Evolutionary conservation across 1,140 invertebrate species (phyloP), one percentile per base, ranked within the genome.

Genomic region (Anastatus disparis): DNA sequence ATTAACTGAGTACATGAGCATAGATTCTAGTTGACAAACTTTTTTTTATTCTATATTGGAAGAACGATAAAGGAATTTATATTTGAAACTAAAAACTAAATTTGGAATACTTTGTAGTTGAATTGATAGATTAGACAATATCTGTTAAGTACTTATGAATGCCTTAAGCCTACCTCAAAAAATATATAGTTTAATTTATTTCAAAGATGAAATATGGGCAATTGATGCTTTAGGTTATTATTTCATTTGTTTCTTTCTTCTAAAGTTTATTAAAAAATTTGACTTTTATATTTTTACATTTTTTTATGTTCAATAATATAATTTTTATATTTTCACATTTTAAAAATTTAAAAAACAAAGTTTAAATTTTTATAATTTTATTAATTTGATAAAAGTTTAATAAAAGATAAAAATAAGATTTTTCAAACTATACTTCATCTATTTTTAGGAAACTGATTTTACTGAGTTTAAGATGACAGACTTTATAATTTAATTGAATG

Each of bases 1-100:
- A 17, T 40, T 68, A 52, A 53, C 27, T 12, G 64, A 68, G 17
- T 70, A 61, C 22, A 76, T 73, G 63, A 73, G 59, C 38, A 59
- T 74, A 52, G 63, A 74, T 61, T 63, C 53, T 17, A 71, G 27
- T 56, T 59, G 44, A 68, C 29, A 48, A 22, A 26, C 3, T 17
- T 9, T 1, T 6, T 48, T 58, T 1, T 68, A 3, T 50, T 48
- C 15, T 35, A 17, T 24, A 13, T 48, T 4, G 29, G 20, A 62
- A 27, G 17, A 17, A 29, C 31, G 7, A 10, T 20, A 3, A 44
- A 9, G 15, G 12, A 46, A 20, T 17, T 48, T 62, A 22, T 10
- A 44, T 22, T 27, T 31, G n/a, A 40, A 3, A 64, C 40, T 17
- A n/a, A 27, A 2, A 31, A 15, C 17, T 1, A 26, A 6, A 55